Conservation (phyloP, 1,140 invertebrate genomes). For the Cydia splendana region DNA sequence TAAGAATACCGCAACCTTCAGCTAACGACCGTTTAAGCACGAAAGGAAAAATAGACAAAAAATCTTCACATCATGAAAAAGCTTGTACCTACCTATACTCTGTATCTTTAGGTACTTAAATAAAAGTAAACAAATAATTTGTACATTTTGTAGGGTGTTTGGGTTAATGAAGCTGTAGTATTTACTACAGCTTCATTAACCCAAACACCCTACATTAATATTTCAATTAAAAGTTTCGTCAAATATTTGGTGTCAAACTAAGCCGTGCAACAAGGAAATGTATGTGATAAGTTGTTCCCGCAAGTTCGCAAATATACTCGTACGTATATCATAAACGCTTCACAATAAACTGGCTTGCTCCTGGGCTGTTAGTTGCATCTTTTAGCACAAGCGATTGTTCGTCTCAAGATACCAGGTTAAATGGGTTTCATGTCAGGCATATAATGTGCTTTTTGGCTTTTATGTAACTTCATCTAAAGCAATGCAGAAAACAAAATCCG, state of each 20-base stretch:
- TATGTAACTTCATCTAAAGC: too few relatives aligned
- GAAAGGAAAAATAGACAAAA: not conserved
- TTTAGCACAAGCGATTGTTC: not conserved
- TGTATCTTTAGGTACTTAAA: too few relatives aligned
- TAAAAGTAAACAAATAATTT: too few relatives aligned
- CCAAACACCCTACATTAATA: slow-evolving; percentile 32
- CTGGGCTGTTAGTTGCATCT: not conserved
- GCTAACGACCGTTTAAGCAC: too few relatives aligned
- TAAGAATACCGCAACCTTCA: not conserved
- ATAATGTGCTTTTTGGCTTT: too few relatives aligned
- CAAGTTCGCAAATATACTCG: slow-evolving; percentile 35
- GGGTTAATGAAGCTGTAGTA: too few relatives aligned
- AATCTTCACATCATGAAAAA: too few relatives aligned
- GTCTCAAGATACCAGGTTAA: not conserved
- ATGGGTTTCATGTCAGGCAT: not conserved
- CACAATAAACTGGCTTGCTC: slow-evolving; percentile 4
- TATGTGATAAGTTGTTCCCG: slow-evolving; percentile 37
- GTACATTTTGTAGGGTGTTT: too few relatives aligned
- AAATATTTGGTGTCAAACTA: slow-evolving; percentile 47
- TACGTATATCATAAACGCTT: slow-evolving; percentile 6
- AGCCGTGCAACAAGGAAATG: slow-evolving; percentile 38
- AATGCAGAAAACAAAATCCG: too few relatives aligned
- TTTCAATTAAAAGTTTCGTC: slow-evolving; percentile 47
- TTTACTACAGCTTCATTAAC: slow-evolving; percentile 14
- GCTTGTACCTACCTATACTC: too few relatives aligned